Base-by-base conservation (phyloP, 2,888 invertebrate species). In the Blastobasis lacticolella region DNA sequence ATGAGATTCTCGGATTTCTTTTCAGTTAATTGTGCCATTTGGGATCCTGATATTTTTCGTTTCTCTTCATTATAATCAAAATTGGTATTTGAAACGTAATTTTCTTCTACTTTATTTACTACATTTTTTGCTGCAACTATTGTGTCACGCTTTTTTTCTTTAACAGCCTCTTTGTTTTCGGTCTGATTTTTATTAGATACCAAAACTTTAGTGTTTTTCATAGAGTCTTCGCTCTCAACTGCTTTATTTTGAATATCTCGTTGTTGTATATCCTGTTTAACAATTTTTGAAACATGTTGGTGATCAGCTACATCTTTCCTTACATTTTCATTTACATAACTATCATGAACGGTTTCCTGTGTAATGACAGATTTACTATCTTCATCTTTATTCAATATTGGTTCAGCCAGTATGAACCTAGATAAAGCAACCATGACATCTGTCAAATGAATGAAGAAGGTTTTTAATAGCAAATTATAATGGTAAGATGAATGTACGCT, bases 391-490 rank as follows among this genome's bases (percentile, higher is more conserved):
- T 60, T 54, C 38, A 77, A 64, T 0, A 67, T 59, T 38, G 80
- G 79, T 55, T 82, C 76, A 41, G 70, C 64, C 45, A 81, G 58
- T 54, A 86, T 72, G 59, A 79, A 81, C 57, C 80, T 77, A 1
- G 85, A 83, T 48, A 89, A 60, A 10, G 81, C 81, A 5, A 88
- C 81, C 85, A 89, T 87, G 0, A 89, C 80, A 58, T 87, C 86
- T 2, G 88, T 87, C 5, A 89, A 59, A 59, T 88, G 85, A 38
- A 87, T 71, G 50, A 88, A 83, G 62, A 89, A 88, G 1, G 84
- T 85, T 67, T 79, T 81, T 10, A 88, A 59, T 8, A 88, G 60
- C 42, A 83, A 65, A 56, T 84, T 75, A 48, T 78, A 82, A 38
- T 81, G 76, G 51, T 74, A 69, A 0, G 78, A 76, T 5, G 79